Evolutionary conservation across 2,888 invertebrate species (phyloP).

Genomic region (Nomada hirtipes): DNA sequence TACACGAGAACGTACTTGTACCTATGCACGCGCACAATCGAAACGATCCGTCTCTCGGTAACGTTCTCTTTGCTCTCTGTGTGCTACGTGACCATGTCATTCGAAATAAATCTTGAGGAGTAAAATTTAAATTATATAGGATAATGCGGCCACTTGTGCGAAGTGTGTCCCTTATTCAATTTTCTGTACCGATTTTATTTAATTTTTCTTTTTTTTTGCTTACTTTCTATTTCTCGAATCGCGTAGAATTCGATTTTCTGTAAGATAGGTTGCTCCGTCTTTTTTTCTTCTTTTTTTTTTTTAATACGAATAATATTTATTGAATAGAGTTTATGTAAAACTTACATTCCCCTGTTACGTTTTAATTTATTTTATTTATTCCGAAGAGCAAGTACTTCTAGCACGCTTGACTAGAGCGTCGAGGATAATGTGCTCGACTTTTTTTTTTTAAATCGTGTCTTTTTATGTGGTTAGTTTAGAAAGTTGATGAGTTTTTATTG

Average conservation of each 20-base stretch:
- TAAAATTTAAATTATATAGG: constrained; percentile 16
- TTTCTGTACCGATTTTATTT: constrained; percentile 1
- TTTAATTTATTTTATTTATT: constrained; percentile 30
- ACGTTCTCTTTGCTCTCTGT: constrained; percentile 53
- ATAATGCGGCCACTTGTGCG: constrained; percentile 40
- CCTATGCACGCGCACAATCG: constrained; percentile 59
- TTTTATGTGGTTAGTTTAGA: background rate
- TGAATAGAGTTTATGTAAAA: background rate
- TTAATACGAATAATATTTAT: background rate
- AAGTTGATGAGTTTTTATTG: background rate
- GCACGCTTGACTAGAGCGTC: background rate
- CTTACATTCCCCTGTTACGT: constrained; percentile 20
- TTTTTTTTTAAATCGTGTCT: background rate
- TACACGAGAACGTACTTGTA: constrained; percentile 27
- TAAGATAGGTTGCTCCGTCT: background rate
- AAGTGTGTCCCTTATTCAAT: constrained; percentile 40
- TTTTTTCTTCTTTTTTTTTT: background rate
- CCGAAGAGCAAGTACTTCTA: background rate
- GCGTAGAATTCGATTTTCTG: background rate
- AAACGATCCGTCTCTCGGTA: constrained; percentile 40
- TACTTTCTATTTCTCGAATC: background rate
- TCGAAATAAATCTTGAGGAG: constrained; percentile 63
- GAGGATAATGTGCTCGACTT: background rate
- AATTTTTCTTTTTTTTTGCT: background rate
- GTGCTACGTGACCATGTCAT: constrained; percentile 59